Evolutionary conservation across 2,113 vertebrate genomes (phyloP), one percentile per base, ranked within the genome.

Genomic region (Microtus ochrogaster): DNA sequence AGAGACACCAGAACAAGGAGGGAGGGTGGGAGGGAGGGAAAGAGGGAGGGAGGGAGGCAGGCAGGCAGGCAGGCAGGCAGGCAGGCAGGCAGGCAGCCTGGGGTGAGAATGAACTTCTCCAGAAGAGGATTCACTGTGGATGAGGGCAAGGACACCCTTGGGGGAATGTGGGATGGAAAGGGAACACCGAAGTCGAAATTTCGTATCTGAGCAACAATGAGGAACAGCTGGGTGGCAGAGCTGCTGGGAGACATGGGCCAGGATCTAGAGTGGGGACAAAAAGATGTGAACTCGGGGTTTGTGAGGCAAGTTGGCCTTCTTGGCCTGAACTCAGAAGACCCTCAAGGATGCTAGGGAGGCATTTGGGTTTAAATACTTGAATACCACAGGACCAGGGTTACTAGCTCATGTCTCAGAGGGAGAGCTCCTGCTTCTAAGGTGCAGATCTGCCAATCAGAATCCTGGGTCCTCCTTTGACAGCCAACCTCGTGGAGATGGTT

Each of bases 91-190:
- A 49, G 5, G 0, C 68, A 28, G 9, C 16, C 30, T 30, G 9
- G 26, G 4, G 1, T 58, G 3, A 3, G 11, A 28, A 21, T 9
- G 5, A 2, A 30, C 21, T 47, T 58, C 72, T 1, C 0, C 8
- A 30, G 77, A 65, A 30, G 28, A 55, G 17, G 3, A 17, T 21
- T 81, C 77, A 22, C 26, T 90, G 11, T 73, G 66, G 65, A 21
- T 10, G 28, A 49, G 28, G 6, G 39, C 24, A 66, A 90, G 66
- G 49, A 39, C 16, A 84, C 41, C 39, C 36, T 4, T 22, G 33
- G 41, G 76, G 55, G 30, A 36, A 36, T 55, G 19, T 26, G 7
- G 36, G 12, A 1, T 68, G 26, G 28, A 76, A 41, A 11, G 49
- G 9, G 68, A 83, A 83, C 41, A 36, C 24, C 61, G 33, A 63